Evolutionary conservation across 2,797 vertebrate genomes (phyloP).

Genomic region (Ptychobarbus kaznakovi): DNA sequence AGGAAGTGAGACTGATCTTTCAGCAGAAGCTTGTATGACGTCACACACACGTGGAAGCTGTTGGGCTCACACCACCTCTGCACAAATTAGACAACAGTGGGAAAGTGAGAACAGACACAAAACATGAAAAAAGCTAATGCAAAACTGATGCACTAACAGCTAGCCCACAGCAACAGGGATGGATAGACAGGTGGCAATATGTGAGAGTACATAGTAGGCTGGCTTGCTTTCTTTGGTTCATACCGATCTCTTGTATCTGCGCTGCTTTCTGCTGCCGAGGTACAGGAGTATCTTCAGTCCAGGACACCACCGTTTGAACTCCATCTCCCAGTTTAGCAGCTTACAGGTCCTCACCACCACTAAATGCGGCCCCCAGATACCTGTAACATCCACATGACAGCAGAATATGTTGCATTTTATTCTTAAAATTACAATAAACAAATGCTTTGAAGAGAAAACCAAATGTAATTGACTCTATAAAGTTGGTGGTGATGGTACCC

Average conservation of each 20-base stretch:
- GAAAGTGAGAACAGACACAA: neutral
- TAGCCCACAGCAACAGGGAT: neutral
- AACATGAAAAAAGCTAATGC: slow-evolving; percentile 1
- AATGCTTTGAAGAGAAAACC: neutral
- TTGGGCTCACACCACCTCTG: slow-evolving; percentile 89
- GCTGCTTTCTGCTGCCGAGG: slow-evolving; percentile 88
- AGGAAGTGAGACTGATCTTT: slow-evolving; percentile 89
- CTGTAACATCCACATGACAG: slow-evolving; percentile 68
- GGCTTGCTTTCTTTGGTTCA: neutral
- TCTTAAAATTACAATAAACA: neutral
- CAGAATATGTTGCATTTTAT: neutral
- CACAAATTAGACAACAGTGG: neutral
- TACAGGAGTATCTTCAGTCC: slow-evolving; percentile 94
- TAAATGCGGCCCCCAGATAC: slow-evolving; percentile 97
- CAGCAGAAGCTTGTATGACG: slow-evolving; percentile 92
- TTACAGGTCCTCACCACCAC: slow-evolving; percentile 93
- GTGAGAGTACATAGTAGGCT: neutral
- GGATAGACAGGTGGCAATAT: neutral
- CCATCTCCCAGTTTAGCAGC: slow-evolving; percentile 94
- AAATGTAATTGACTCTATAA: neutral
- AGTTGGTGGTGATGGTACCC: slow-evolving; percentile 69
- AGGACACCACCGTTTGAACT: slow-evolving; percentile 98
- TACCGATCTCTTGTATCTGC: slow-evolving; percentile 92
- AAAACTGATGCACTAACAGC: neutral
- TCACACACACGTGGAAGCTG: slow-evolving; percentile 90